These are phyloP conservation scores for Clarias batrachus DNA, from an alignment of 2,113 vertebrate species.

Conservation along the genomic window DNA sequence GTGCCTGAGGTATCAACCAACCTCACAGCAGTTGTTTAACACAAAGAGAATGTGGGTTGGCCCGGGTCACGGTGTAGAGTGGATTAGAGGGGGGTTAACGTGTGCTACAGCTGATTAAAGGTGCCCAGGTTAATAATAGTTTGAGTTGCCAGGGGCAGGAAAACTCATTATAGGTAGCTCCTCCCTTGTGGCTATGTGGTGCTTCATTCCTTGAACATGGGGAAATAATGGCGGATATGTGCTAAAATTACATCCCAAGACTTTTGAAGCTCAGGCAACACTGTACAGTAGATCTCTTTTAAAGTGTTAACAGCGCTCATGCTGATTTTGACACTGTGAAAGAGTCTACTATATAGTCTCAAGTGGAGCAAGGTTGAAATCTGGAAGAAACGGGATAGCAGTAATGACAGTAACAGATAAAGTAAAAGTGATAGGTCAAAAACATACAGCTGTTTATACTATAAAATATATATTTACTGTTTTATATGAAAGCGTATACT, in stretches of 20 bases:
- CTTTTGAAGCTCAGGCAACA: background rate
- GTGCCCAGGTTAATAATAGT: constrained; percentile 45
- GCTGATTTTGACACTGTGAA: background rate
- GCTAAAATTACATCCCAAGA: background rate
- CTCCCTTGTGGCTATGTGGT: constrained; percentile 20
- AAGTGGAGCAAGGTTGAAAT: background rate
- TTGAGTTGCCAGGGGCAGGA: constrained; percentile 43
- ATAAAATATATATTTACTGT: no score
- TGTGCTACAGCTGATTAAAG: constrained; percentile 26
- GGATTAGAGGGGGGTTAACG: constrained; percentile 41
- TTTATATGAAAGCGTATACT: no score
- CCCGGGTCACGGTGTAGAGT: constrained; percentile 23
- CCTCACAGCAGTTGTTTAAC: constrained; percentile 48
- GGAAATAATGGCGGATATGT: constrained; percentile 12
- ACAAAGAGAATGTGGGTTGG: constrained; percentile 56
- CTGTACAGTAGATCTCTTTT: background rate
- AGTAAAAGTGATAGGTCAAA: background rate
- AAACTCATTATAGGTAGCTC: constrained; percentile 44
- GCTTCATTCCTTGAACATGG: background rate
- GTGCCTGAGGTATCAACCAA: background rate
- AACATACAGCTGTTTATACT: background rate
- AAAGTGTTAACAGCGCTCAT: background rate
- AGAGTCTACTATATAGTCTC: background rate
- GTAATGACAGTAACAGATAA: background rate
- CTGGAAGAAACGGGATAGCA: background rate